Evolutionary conservation across 1,140 invertebrate species (phyloP).

Genomic region (Manduca sexta): DNA sequence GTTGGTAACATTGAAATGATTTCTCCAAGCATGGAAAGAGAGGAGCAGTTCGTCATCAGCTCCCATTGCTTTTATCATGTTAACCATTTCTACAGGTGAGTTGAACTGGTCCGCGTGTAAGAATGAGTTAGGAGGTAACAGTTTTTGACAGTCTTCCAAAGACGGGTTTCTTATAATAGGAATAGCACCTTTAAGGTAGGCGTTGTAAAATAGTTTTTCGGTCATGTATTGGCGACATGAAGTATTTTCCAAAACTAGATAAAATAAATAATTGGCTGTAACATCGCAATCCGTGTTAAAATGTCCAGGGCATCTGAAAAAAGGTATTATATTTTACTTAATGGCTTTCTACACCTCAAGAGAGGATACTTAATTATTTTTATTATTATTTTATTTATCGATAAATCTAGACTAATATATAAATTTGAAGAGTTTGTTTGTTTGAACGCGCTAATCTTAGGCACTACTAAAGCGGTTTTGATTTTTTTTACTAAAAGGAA

Average conservation of each 20-base stretch:
- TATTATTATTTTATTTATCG: no score
- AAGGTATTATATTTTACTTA: no score
- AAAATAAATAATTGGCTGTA: conserved; percentile 80
- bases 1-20: conserved; percentile 77
- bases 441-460: no score
- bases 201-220: conserved; percentile 81
- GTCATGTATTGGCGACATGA: conserved; percentile 81
- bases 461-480: no score
- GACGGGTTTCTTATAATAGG: conserved; percentile 81
- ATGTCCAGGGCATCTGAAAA: conserved; percentile 77
- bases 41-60: conserved; percentile 12
- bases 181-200: conserved; percentile 76
- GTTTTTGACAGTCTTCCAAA: conserved; percentile 65
- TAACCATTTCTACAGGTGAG: conserved; percentile 74
- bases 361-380: no score
- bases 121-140: conserved; percentile 78
- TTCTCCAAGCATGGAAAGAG: conserved; percentile 8
- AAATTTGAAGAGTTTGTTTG: no score
- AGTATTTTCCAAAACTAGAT: conserved; percentile 84
- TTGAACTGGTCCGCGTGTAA: conserved; percentile 84
- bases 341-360: no score
- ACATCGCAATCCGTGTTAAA: conserved; percentile 74
- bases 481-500: no score
- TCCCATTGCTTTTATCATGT: conserved; percentile 68
- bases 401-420: no score